Base-by-base conservation (phyloP, 2,888 invertebrate genomes). In the Chloroclysta siterata region DNA sequence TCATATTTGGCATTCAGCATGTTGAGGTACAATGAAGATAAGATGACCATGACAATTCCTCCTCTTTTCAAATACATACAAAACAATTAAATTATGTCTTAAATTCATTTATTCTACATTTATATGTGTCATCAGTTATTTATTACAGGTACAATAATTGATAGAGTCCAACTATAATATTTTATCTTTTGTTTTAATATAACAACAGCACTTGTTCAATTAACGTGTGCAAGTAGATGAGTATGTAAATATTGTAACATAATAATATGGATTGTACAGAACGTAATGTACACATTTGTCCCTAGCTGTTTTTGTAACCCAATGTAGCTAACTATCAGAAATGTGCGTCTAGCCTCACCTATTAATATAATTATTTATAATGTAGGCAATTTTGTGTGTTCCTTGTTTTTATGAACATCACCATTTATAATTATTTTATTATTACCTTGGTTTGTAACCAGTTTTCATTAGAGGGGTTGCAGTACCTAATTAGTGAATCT, bases 211-310 rank as follows among this genome's bases (percentile, higher is more conserved):
- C 48, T 56, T 48, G 47, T 48, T 28, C 22, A 36, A 33, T 33
- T 51, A 10, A 33, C 53, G 17, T 36, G 36, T 41, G 41, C 50
- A 57, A 57, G 58, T 51, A 58, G 42, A 33, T 52, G 36, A 46
- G 17, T 36, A 53, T 77, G 77, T 78, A 78, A 74, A 78, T 78
- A 79, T 72, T 79, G 78, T 77, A 77, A 68, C 64, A 75, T 73
- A 39, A 39, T 33, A 33, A 6, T 8, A 75, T 42, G 42, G 39
- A 69, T 70, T 66, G 53, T 64, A 52, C 54, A 60, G 46, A 51
- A 53, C 33, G 14, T 53, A 53, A 59, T 47, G 47, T 52, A 53
- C 65, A 47, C 63, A 63, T 58, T 63, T 60, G 22, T 3, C 22
- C 22, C 33, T 14, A 56, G 55, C 55, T 11, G 5, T 15, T 39